phyloP scores from a whole-genome alignment of 2,797 vertebrate genomes.

The Xenops minutus region DNA sequence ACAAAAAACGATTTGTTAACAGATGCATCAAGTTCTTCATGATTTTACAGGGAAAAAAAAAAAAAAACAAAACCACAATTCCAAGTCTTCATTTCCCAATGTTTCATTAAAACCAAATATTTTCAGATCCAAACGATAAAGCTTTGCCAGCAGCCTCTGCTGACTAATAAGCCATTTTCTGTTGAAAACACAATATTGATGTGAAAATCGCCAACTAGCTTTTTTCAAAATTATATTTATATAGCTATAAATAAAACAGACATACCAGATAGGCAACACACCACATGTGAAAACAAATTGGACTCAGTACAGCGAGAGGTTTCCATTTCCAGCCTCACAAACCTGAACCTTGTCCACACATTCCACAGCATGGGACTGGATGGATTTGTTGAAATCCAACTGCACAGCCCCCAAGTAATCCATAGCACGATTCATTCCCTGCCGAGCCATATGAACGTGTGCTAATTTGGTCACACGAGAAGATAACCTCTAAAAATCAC shows the following conservation, averaged over 20 bases:
- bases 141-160: conserved; percentile 30
- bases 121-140: conserved; percentile 46
- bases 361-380: conserved; percentile 22
- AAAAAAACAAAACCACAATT: background rate
- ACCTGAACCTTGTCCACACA: conserved; percentile 53
- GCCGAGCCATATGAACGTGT: background rate
- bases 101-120: conserved; percentile 51
- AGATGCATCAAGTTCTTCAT: conserved; percentile 29
- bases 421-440: background rate
- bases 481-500: conserved; percentile 44
- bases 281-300: conserved; percentile 41
- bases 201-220: conserved; percentile 21
- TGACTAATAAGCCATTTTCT: conserved; percentile 42
- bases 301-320: conserved; percentile 14
- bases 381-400: conserved; percentile 53
- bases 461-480: conserved; percentile 20
- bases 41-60: background rate
- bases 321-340: conserved; percentile 49
- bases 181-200: conserved; percentile 53
- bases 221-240: conserved; percentile 25
- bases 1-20: conserved; percentile 28
- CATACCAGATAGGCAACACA: conserved; percentile 46
- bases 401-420: background rate
- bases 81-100: conserved; percentile 9
- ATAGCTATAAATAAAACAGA: conserved; percentile 59